Percentiles rank a stretch among this genome's conserved stretches.
These are phyloP conservation scores for Subanguina moxae DNA, from an alignment of 1,140 invertebrate genomes.

Conservation along the genomic window DNA sequence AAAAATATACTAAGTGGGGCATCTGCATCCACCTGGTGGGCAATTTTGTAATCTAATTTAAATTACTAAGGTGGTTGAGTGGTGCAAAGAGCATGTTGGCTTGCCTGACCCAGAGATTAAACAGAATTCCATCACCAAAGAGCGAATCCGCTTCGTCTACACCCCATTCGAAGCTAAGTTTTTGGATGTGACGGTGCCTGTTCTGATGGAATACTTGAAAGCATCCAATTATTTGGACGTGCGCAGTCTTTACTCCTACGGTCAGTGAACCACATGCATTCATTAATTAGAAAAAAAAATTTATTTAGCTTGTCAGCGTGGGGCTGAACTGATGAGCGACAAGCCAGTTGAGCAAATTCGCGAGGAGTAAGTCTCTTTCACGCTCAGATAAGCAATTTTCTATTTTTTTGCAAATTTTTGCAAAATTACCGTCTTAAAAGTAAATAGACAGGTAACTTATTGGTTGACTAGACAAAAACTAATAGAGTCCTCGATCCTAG, in stretches of 20 bases:
- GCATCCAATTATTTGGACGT: conserved; percentile 23
- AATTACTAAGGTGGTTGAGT: not conserved
- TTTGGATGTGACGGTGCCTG: conserved; percentile 35
- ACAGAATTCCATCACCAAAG: conserved; percentile 22
- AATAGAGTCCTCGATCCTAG: too few species aligned
- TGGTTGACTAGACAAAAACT: too few species aligned
- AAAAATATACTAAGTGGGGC: too few species aligned
- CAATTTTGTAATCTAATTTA: too few species aligned
- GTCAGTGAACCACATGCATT: not conserved
- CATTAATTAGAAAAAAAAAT: too few species aligned
- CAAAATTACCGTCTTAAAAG: too few species aligned
- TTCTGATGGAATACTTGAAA: not conserved
- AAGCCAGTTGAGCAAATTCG: conserved; percentile 43
- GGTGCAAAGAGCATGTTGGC: not conserved
- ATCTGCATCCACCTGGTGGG: too few species aligned
- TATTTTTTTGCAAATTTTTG: too few species aligned
- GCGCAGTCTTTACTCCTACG: conserved; percentile 34
- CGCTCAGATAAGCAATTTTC: too few species aligned
- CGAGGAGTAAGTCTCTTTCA: conserved; percentile 28
- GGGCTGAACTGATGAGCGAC: conserved; percentile 27
- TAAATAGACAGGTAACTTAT: too few species aligned
- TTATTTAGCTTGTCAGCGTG: conserved; percentile 22
- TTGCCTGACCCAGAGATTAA: conserved; percentile 29
- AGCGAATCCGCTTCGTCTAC: conserved; percentile 38
- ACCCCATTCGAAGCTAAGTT: conserved; percentile 33